phyloP scores from a whole-genome alignment of 2,888 invertebrate genomes.

The Onthophagus sagittarius region DNA sequence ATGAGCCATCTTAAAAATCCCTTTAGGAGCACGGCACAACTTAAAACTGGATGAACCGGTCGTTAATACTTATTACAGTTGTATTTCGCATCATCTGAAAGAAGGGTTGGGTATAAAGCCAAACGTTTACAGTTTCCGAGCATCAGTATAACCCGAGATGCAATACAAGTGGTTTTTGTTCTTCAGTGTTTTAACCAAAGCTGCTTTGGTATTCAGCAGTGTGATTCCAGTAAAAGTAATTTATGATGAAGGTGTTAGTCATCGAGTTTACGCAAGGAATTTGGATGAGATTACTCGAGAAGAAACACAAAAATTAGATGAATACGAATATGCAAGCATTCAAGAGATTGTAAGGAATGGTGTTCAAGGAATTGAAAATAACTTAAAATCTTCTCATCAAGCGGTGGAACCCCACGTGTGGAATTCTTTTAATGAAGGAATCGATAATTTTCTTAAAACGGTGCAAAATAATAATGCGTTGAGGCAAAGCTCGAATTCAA shows the following conservation, averaged over 20 bases:
- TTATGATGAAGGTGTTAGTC: constrained; percentile 20
- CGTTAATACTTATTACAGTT: constrained; percentile 19
- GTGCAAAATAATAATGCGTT: constrained; percentile 22
- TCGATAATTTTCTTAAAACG: constrained; percentile 23
- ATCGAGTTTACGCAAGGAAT: constrained; percentile 30
- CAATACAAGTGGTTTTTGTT: constrained; percentile 36
- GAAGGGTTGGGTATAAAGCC: constrained; percentile 44
- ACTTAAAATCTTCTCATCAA: constrained; percentile 20
- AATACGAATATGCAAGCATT: constrained; percentile 17
- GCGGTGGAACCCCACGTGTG: constrained; percentile 21
- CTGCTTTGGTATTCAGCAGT: constrained; percentile 28
- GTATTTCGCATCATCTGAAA: constrained; percentile 28
- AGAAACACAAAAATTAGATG: constrained; percentile 21
- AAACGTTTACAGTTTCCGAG: constrained; percentile 42
- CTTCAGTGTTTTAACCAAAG: constrained; percentile 32
- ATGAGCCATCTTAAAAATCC: neutral
- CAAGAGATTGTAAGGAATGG: constrained; percentile 25
- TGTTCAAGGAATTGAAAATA: constrained; percentile 23
- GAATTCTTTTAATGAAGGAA: constrained; percentile 24
- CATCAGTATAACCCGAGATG: constrained; percentile 41
- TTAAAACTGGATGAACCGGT: constrained; percentile 22
- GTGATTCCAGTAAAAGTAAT: constrained; percentile 28
- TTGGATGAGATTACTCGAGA: constrained; percentile 38
- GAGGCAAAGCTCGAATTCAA: constrained; percentile 21
- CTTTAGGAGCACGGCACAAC: neutral